These are phyloP conservation scores for Arvicanthis niloticus DNA, from an alignment of 2,113 vertebrate genomes.

Conservation along the genomic window DNA sequence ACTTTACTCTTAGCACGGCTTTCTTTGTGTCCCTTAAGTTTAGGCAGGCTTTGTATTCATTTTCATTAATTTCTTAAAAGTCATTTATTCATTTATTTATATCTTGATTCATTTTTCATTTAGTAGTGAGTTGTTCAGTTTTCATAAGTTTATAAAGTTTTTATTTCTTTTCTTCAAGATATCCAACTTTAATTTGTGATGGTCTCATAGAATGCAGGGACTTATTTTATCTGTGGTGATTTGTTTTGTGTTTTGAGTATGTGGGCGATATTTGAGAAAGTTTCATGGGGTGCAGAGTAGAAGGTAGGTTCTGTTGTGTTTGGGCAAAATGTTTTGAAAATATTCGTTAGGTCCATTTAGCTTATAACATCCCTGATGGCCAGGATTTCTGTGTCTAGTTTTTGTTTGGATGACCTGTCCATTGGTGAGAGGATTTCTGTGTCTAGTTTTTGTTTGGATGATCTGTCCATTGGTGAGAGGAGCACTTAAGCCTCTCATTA, in stretches of 20 bases:
- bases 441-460: neutral
- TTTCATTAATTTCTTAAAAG: too few relatives aligned
- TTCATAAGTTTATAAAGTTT: neutral
- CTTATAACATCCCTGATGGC: neutral
- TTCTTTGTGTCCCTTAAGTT: too few relatives aligned
- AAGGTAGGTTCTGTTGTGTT: neutral
- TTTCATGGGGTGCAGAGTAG: neutral
- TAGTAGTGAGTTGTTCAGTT: neutral
- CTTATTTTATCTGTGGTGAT: neutral
- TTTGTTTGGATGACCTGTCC: neutral
- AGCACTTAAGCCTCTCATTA: neutral
- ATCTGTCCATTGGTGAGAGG: neutral
- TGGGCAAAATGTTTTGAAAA: neutral
- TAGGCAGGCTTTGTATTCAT: too few relatives aligned
- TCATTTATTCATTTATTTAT: neutral
- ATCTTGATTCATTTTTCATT: neutral
- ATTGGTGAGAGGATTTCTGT: neutral
- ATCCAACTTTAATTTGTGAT: neutral
- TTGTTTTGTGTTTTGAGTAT: neutral
- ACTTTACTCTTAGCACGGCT: too few relatives aligned
- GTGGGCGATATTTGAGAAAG: neutral
- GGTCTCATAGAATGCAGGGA: neutral
- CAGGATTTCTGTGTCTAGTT: neutral
- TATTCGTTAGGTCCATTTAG: neutral
- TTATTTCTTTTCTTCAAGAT: neutral